phyloP scores from a whole-genome alignment of 2,113 vertebrate genomes.

The Sula dactylatra region DNA sequence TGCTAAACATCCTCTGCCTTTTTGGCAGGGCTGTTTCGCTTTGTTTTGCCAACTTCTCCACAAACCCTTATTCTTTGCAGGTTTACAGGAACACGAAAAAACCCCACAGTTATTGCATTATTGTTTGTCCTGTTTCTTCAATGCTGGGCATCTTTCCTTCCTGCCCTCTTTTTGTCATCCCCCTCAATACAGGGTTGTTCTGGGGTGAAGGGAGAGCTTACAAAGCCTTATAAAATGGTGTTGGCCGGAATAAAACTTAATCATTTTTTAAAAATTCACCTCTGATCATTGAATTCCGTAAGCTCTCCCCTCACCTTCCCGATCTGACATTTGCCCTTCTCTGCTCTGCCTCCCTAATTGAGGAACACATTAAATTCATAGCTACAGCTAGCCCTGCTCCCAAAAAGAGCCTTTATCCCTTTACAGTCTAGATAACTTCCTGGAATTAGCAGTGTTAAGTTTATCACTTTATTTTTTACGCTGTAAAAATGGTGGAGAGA shows the following conservation, averaged over 20 bases:
- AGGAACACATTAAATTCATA: neutral
- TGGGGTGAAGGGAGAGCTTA: neutral
- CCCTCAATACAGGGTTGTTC: neutral
- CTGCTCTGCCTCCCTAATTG: neutral
- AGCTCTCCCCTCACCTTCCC: neutral
- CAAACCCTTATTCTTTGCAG: neutral
- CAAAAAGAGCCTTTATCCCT: neutral
- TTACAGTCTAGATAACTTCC: too few relatives aligned
- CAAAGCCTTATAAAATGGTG: neutral
- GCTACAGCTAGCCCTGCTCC: neutral
- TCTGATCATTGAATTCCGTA: neutral
- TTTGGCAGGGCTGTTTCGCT: neutral
- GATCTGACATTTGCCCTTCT: neutral
- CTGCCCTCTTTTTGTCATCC: neutral
- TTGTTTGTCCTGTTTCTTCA: neutral
- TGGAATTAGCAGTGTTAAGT: neutral
- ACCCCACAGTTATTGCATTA: accelerated
- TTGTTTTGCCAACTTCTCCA: neutral
- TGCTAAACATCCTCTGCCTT: neutral
- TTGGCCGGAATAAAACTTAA: neutral
- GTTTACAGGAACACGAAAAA: neutral
- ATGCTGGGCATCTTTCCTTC: neutral
- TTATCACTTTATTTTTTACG: neutral
- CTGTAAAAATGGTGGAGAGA: neutral
- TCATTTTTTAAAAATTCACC: neutral